phyloP scores from a whole-genome alignment of 2,797 vertebrate genomes.

The Serranus cabrilla region DNA sequence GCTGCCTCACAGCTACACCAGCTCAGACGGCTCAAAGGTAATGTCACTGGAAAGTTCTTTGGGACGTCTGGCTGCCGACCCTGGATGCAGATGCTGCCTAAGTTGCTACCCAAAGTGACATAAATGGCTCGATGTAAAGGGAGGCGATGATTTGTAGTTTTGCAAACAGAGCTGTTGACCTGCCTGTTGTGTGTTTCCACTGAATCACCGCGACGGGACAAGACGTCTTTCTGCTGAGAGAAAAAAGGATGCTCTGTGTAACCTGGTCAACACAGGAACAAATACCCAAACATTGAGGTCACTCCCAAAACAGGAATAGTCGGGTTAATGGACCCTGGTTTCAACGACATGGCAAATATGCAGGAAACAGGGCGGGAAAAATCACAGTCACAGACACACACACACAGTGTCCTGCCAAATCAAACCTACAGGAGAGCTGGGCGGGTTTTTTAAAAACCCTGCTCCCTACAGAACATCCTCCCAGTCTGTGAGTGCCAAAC shows the following conservation, averaged over 20 bases:
- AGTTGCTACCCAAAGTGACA: neutral
- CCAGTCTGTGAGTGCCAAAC: conserved; percentile 51
- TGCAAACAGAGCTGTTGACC: conserved; percentile 51
- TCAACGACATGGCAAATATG: conserved; percentile 60
- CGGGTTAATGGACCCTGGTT: conserved; percentile 65
- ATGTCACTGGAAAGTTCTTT: neutral
- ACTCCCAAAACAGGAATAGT: conserved; percentile 72
- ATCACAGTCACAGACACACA: conserved; percentile 21
- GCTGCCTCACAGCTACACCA: conserved; percentile 11
- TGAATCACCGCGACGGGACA: conserved; percentile 61
- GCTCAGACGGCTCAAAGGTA: conserved; percentile 3
- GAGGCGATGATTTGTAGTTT: conserved; percentile 52
- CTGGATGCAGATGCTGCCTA: neutral
- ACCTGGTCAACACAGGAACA: conserved; percentile 69
- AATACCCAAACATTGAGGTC: conserved; percentile 77
- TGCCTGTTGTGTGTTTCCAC: conserved; percentile 64
- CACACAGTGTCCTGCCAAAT: conserved; percentile 56
- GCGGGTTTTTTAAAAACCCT: conserved; percentile 75
- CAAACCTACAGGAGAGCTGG: conserved; percentile 61
- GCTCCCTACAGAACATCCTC: conserved; percentile 41
- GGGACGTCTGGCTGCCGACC: neutral
- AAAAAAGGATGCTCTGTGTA: conserved; percentile 73
- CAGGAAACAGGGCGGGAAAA: conserved; percentile 55
- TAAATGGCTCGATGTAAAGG: conserved; percentile 13
- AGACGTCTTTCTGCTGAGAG: conserved; percentile 67